Base-by-base conservation (phyloP, 2,888 invertebrate species). In the Selenia dentaria region DNA sequence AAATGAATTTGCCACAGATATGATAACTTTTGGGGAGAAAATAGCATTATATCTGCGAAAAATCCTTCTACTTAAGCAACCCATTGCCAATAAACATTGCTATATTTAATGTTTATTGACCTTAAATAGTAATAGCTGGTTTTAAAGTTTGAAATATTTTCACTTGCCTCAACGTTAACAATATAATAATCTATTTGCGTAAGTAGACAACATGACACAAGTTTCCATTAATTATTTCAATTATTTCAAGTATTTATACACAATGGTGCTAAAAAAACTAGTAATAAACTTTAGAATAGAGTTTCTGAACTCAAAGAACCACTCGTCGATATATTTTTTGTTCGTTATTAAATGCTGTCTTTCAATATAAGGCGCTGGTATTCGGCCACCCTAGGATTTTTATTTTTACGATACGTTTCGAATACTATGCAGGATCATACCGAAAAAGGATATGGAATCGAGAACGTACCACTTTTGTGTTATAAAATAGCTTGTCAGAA, bases 331-430 rank as follows among this genome's bases (percentile, higher is more conserved):
- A 59, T 73, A 59, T 73, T 81, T 81, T 83, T 83, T 74, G 64
- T 65, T 66, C 55, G 67, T 71, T 74, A 74, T 79, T 79, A 75
- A 83, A 85, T 78, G 79, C 74, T 73, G 83, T 77, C 77, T 66
- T 70, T 73, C 83, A 82, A 76, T 87, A 85, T 84, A 87, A 77
- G 83, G 83, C 55, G 54, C 56, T 70, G 77, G 83, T 79, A 88
- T 88, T 86, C 69, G 74, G 69, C 73, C 46, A 62, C 65, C 75
- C 78, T 79, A 83, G 74, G 80, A 83, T 83, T 83, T 82, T 83
- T 83, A 77, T 83, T 82, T 79, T 70, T 75, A 74, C 67, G 73
- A 78, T 81, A 71, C 74, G 66, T 67, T 65, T 70, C 65, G 76
- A 77, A 79, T 79, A 70, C 71, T 75, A 68, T 71, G 67, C 64